Conservation (phyloP, 1,140 invertebrate species). For the Fopius arisanus region DNA sequence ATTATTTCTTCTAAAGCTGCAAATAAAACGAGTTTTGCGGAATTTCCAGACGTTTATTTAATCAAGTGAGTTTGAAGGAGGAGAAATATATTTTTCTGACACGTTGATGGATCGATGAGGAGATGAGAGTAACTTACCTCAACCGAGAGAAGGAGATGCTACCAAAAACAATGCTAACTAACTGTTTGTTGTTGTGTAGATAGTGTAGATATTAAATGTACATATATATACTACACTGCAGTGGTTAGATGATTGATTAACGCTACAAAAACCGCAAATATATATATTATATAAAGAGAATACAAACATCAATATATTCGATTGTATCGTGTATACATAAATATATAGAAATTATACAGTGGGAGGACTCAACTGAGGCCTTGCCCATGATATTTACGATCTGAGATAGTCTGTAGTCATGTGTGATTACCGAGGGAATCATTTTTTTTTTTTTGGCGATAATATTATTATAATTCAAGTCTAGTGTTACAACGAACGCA, state of each 20-base stretch:
- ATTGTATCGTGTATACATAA: slow-evolving; percentile 20
- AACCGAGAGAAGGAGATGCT: neutral
- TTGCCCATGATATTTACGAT: neutral
- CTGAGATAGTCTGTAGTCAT: neutral
- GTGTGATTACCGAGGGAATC: neutral
- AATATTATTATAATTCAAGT: neutral
- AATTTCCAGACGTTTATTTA: neutral
- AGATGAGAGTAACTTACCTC: slow-evolving; percentile 5
- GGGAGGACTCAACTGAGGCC: neutral
- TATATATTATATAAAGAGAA: slow-evolving; percentile 31
- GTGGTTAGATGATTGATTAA: slow-evolving; percentile 53
- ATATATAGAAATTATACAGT: neutral
- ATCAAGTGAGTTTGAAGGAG: neutral
- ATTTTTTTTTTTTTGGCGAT: neutral
- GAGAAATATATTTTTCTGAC: slow-evolving; percentile 8
- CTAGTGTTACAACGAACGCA: slow-evolving; percentile 1
- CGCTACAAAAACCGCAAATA: slow-evolving; percentile 29
- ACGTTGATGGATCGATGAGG: neutral
- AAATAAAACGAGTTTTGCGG: neutral
- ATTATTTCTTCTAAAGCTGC: neutral
- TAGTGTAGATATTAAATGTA: slow-evolving; percentile 65
- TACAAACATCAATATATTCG: slow-evolving; percentile 17
- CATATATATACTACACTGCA: slow-evolving; percentile 55
- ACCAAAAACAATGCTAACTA: slow-evolving; percentile 50
- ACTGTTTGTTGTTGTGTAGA: slow-evolving; percentile 66